Percentiles rank a stretch among this genome's conserved stretches.
phyloP scores from a whole-genome alignment of 1,140 invertebrate species.

The Trichonephila clavipes region DNA sequence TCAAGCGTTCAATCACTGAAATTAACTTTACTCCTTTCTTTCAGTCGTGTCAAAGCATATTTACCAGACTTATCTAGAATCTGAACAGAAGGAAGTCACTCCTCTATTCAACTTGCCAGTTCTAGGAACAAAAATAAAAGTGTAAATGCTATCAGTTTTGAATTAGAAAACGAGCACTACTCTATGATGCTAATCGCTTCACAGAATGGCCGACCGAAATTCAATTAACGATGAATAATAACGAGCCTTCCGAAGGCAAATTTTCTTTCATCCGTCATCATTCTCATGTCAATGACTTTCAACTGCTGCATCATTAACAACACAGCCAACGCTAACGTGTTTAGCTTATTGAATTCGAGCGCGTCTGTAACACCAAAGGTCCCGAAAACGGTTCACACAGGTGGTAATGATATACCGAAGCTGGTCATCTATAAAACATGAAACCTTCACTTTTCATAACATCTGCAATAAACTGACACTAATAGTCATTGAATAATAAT shows the following conservation, averaged over 20 bases:
- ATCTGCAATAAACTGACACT: conserved; percentile 71
- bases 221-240: conserved; percentile 21
- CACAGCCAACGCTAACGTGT: not conserved
- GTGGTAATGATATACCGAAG: conserved; percentile 67
- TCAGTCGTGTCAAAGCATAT: no score
- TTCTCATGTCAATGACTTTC: conserved; percentile 5
- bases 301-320: not conserved
- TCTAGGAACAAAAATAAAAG: not conserved
- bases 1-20: no score
- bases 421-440: conserved; percentile 70
- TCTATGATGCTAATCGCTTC: not conserved
- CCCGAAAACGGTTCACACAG: conserved; percentile 36
- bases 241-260: not conserved
- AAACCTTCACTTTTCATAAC: conserved; percentile 71
- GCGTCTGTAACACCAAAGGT: not conserved
- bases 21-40: no score
- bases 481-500: conserved; percentile 73
- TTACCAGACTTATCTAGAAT: not conserved
- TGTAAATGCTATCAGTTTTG: not conserved
- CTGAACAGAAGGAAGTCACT: not conserved
- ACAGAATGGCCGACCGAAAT: not conserved
- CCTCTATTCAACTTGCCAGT: not conserved
- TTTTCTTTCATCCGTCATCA: conserved; percentile 21
- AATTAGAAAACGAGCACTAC: not conserved
- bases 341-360: conserved; percentile 21